Percentiles rank a stretch among this genome's conserved stretches.
Evolutionary conservation across 2,888 invertebrate genomes (phyloP).

Genomic region (Zaprionus lineosus): DNA sequence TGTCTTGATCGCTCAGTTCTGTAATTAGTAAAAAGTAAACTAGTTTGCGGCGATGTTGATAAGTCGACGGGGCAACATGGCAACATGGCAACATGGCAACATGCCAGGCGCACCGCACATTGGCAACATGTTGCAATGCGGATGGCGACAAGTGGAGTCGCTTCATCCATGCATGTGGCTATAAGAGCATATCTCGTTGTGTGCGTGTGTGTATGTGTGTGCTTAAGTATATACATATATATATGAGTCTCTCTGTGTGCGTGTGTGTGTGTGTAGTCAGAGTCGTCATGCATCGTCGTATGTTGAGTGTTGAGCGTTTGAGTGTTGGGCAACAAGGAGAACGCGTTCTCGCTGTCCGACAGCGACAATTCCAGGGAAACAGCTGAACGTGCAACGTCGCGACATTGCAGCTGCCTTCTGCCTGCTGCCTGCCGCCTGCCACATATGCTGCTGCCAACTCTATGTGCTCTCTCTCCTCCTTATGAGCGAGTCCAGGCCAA

Average conservation of each 20-base stretch:
- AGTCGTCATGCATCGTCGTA: constrained; percentile 41
- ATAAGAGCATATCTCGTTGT: constrained; percentile 5
- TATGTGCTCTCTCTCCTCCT: not conserved
- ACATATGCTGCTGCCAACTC: constrained; percentile 28
- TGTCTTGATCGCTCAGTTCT: constrained; percentile 40
- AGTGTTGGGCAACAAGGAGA: constrained; percentile 49
- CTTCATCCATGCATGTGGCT: too few species aligned
- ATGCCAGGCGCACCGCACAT: constrained; percentile 8
- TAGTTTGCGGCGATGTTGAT: constrained; percentile 55
- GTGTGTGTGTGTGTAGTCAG: constrained; percentile 16
- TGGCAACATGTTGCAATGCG: constrained; percentile 68
- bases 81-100: constrained; percentile 17
- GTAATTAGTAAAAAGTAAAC: constrained; percentile 53
- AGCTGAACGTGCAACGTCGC: constrained; percentile 51
- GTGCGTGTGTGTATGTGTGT: not conserved
- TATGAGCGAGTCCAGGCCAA: constrained; percentile 62
- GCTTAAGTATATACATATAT: too few species aligned
- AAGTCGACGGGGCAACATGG: constrained; percentile 34
- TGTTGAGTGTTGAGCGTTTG: constrained; percentile 35
- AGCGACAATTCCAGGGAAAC: constrained; percentile 60
- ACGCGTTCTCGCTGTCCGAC: constrained; percentile 50
- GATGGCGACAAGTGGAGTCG: constrained; percentile 53
- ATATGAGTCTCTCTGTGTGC: not conserved
- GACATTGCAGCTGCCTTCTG: constrained; percentile 32
- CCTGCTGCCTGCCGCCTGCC: constrained; percentile 8